Percentiles rank a stretch among this genome's conserved stretches.
Evolutionary conservation across 2,113 vertebrate species (phyloP).

Genomic region (Pandion haliaetus): DNA sequence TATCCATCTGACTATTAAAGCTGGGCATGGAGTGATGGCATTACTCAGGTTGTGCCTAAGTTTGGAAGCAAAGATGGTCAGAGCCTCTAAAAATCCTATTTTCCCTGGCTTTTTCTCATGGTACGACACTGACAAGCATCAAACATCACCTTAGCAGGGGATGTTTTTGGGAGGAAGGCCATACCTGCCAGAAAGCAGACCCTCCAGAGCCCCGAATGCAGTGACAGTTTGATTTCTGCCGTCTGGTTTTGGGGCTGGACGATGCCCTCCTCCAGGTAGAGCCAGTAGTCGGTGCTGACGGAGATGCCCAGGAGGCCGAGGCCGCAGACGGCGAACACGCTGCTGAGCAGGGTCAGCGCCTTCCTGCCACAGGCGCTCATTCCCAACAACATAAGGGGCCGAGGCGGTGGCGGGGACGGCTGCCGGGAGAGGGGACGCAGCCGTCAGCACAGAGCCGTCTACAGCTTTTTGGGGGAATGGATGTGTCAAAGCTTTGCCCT

Average conservation of each 20-base stretch:
- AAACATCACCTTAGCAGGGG: not conserved
- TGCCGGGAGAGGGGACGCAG: not conserved
- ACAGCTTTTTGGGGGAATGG: rapidly evolving
- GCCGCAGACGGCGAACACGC: conserved; percentile 88
- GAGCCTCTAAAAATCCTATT: not conserved
- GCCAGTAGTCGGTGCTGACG: conserved; percentile 96
- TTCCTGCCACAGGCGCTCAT: conserved; percentile 91
- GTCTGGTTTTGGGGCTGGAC: conserved; percentile 91
- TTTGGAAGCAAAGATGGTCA: not conserved
- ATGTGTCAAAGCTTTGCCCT: not conserved
- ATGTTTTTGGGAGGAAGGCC: rapidly evolving
- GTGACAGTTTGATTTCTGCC: conserved; percentile 83
- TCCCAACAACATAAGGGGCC: conserved; percentile 28
- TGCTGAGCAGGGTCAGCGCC: conserved; percentile 92
- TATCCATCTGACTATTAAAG: not conserved
- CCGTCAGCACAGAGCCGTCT: rapidly evolving
- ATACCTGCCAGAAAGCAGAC: conserved; percentile 93
- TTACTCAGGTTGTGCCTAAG: not conserved
- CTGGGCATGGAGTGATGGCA: rapidly evolving
- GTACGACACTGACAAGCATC: rapidly evolving
- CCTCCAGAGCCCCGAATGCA: conserved; percentile 94
- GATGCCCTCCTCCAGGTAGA: conserved; percentile 92
- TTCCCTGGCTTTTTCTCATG: not conserved
- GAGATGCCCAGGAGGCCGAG: conserved; percentile 92
- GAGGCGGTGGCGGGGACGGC: not conserved